These are phyloP conservation scores for Eremophila alpestris DNA, from an alignment of 2,797 vertebrate species.

Conservation along the genomic window DNA sequence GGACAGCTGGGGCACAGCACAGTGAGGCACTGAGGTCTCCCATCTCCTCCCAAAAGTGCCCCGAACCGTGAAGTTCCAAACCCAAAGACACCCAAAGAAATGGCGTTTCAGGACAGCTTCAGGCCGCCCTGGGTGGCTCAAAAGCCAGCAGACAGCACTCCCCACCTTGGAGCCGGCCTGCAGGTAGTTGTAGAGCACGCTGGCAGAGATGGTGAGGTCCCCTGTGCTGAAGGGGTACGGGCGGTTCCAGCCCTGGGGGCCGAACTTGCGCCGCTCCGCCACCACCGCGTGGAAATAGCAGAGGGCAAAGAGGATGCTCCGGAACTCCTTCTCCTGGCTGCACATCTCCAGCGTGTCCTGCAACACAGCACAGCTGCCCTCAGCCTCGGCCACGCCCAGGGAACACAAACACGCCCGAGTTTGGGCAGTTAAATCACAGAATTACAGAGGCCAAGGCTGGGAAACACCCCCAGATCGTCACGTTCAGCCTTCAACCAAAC, in stretches of 20 bases:
- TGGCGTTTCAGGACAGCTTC: neutral
- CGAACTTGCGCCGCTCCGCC: conserved; percentile 91
- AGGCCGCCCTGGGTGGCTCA: neutral
- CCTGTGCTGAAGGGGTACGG: conserved; percentile 91
- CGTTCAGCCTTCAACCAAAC: neutral
- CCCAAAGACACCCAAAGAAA: neutral
- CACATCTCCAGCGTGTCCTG: conserved; percentile 95
- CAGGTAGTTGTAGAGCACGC: conserved; percentile 92
- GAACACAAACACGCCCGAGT: fast-evolving
- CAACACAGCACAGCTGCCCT: neutral
- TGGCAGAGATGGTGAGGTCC: conserved; percentile 93
- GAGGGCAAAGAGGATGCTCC: conserved; percentile 90
- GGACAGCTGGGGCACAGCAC: neutral
- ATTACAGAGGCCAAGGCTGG: neutral
- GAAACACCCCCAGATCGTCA: neutral
- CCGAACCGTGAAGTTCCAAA: fast-evolving
- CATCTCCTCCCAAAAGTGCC: neutral
- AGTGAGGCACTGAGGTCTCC: neutral
- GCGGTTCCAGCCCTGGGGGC: conserved; percentile 94
- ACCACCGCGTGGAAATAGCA: conserved; percentile 96
- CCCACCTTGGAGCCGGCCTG: conserved; percentile 89
- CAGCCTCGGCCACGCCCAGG: fast-evolving
- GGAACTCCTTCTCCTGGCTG: conserved; percentile 88
- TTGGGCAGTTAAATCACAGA: neutral
- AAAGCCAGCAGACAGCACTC: neutral